Base-by-base conservation (phyloP, 2,113 vertebrate genomes). In the Hucho hucho region DNA sequence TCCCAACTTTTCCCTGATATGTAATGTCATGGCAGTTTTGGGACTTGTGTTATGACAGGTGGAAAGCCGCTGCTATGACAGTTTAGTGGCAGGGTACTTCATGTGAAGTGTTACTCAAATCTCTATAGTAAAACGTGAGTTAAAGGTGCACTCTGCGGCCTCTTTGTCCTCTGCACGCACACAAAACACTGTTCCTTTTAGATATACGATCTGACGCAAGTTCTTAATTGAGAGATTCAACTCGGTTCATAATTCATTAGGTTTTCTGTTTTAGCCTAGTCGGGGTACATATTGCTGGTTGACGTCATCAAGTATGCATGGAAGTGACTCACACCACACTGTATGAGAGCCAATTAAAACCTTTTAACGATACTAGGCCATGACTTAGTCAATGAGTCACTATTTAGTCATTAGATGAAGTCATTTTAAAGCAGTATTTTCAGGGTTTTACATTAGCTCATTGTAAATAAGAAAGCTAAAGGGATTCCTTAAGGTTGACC, bases 301-400 rank as follows among this genome's bases (percentile, higher is more conserved):
- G 28, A 64, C 81, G 43, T 69, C 43, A 76, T 4, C 56, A 25
- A 65, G 25, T 5, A 76, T 20, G 6, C 59, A 11, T 43, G 64
- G n/a, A 5, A 7, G 58, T 1, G 4, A 4, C 5, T n/a, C 43
- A 64, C 75, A 4, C 69, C 68, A 81, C 67, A 7, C 18, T 6
- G 66, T 43, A n/a, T n/a, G 4, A 29, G 24, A 63, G 28, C 86
- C 78, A 77, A 77, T 84, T 83, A 79, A 76, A 79, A 76, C 71
- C 69, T 78, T 79, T 72, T 64, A 29, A 65, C 61, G 47, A 66
- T 59, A 25, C 37, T 53, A 16, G 16, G 37, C 13, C 46, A 73
- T 9, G 71, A 79, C 26, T 63, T 59, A 32, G 49, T 47, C n/a
- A 64, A 46, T 72, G 25, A 32, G 14, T 29, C 22, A 68, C 24